Evolutionary conservation across 53 echinoderm and acorn worm genomes (phyloP), one percentile per base, ranked within the genome.

Genomic region (Luidia sarsii): DNA sequence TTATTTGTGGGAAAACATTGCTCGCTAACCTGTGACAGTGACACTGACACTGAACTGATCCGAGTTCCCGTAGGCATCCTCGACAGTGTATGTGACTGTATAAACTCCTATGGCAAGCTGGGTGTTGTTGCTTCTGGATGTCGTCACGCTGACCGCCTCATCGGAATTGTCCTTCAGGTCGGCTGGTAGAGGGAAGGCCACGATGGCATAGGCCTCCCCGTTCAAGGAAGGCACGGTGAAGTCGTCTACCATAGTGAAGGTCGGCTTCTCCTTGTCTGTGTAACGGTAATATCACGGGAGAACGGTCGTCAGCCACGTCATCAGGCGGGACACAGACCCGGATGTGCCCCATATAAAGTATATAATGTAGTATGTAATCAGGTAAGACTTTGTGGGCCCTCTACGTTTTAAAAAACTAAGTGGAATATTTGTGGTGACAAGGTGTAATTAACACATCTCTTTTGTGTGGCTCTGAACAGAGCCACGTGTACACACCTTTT

Each of bases 1-100:
- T n/a, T n/a, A n/a, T n/a, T n/a, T n/a, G n/a, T n/a, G n/a, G n/a
- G n/a, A n/a, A n/a, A n/a, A n/a, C n/a, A n/a, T n/a, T n/a, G n/a
- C n/a, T n/a, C 5, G 32, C 31, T 10, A 11, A 85, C 85, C 85
- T 55, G 53, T 43, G 14, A 85, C 66, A 11, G 55, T 66, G 10
- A 85, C 51, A 19, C 65, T 65, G 14, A 85, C 57, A 30, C 39
- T 59, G 39, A 71, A 85, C 30, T 54, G 54, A 19, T 46, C 85
- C 19, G 36, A 64, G 56, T 55, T 55, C 19, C 85, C 85, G 24
- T 39, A 56, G 8, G 75, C 11, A 41, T 85, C 85, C 1, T 65
- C 46, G 23, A 64, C 85, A 33, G 64, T 74, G 67, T 85, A 85
- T 4, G 66, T 36, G 73, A 85, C 67, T 9, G 38, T 21, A 28